Evolutionary conservation across 2,113 vertebrate genomes (phyloP).

Genomic region (Mormoops blainvillei): DNA sequence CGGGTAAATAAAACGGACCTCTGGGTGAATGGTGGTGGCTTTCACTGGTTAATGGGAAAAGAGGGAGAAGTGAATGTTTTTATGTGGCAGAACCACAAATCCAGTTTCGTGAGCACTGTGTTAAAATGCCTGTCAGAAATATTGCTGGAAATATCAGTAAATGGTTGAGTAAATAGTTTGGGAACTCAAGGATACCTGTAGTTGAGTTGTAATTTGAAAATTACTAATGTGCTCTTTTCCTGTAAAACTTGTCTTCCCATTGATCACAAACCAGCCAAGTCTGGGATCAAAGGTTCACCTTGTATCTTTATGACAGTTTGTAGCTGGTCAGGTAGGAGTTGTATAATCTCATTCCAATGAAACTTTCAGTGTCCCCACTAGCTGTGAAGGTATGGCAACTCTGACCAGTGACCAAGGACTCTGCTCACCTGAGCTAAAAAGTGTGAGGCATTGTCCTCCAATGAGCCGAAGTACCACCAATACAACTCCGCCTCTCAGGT

Average conservation of each 20-base stretch:
- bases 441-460: background rate
- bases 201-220: background rate
- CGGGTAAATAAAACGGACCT: background rate
- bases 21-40: background rate
- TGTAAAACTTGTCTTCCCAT: background rate
- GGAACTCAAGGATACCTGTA: background rate
- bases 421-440: background rate
- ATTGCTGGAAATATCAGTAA: background rate
- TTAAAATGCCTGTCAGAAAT: background rate
- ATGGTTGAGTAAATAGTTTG: background rate
- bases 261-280: background rate
- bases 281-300: background rate
- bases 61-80: background rate
- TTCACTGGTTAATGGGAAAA: background rate
- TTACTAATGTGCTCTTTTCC: background rate
- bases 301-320: background rate
- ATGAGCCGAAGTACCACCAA: background rate
- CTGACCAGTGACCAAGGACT: background rate
- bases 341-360: background rate
- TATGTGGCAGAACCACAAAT: background rate
- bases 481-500: background rate
- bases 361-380: background rate
- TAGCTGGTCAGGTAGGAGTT: background rate
- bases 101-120: background rate
- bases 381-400: background rate